Evolutionary conservation across 2,888 invertebrate genomes (phyloP), one percentile per base, ranked within the genome.

Genomic region (Megamerina dolium): DNA sequence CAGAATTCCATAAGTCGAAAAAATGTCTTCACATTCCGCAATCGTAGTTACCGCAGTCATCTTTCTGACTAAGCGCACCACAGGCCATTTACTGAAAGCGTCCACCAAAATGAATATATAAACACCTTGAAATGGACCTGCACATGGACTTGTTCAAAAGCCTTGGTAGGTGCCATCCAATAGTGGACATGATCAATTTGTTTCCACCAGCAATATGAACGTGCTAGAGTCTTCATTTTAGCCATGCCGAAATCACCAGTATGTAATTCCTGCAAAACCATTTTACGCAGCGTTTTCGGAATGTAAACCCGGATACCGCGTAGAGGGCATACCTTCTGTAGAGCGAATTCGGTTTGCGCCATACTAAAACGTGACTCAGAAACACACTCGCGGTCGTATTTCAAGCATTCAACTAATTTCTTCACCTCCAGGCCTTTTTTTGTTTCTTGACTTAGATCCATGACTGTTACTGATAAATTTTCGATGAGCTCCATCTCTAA

Each of bases 171-270:
- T n/a, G n/a, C n/a, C n/a, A n/a, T n/a, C n/a, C n/a, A n/a, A n/a
- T n/a, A n/a, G n/a, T n/a, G n/a, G n/a, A n/a, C n/a, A n/a, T n/a
- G n/a, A 23, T 23, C 23, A 6, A 23, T 23, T 10, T 23, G 23
- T 10, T 6, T 50, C 42, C 54, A 58, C 49, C 55, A 56, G 26
- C 56, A 53, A 20, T 54, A 38, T 2, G 26, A 26, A 21, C 49
- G 29, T 5, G 53, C 55, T 46, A 50, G 26, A 5, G 23, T 17
- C 38, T 55, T 55, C 43, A 46, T 50, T 39, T 45, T 41, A 2
- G 39, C 32, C 5, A 45, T 46, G 3, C 53, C 50, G 34, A 50
- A 45, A 36, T 55, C 48, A 16, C 39, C 41, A 33, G 46, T 42
- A 39, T 55, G 52, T 35, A 52, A 36, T 26, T 50, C 44, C 2